Conservation (phyloP, 2,888 invertebrate species). For the Hydroisotoma schaefferi region DNA sequence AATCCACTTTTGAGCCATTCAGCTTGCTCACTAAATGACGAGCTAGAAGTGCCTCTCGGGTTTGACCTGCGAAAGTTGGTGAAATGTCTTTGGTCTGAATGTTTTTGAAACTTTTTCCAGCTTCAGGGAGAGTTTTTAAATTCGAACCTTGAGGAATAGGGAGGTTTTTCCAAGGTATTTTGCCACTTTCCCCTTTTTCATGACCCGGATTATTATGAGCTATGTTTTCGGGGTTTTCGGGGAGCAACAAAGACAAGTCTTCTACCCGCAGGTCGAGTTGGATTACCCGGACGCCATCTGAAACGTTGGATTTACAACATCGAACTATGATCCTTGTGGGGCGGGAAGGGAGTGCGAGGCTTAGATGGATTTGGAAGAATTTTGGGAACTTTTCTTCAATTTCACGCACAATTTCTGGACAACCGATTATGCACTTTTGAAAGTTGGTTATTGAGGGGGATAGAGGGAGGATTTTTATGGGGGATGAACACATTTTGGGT, state of each 20-base stretch:
- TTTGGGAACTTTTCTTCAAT: background rate
- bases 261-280: background rate
- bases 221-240: background rate
- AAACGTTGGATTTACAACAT: background rate
- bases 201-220: background rate
- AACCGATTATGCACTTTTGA: background rate
- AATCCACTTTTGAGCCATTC: background rate
- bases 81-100: too few relatives aligned
- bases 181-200: background rate
- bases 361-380: background rate
- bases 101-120: too few relatives aligned
- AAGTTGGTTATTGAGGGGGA: background rate
- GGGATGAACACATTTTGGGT: background rate
- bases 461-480: background rate
- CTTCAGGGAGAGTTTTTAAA: too few relatives aligned
- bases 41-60: background rate
- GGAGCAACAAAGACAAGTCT: background rate
- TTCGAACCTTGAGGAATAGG: too few relatives aligned
- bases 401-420: background rate
- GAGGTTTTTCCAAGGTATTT: too few relatives aligned
- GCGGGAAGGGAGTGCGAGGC: constrained; percentile 1
- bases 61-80: background rate
- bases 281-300: background rate
- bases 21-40: constrained; percentile 1
- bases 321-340: background rate